phyloP scores from a whole-genome alignment of 2,113 vertebrate species.

The Chionis minor region DNA sequence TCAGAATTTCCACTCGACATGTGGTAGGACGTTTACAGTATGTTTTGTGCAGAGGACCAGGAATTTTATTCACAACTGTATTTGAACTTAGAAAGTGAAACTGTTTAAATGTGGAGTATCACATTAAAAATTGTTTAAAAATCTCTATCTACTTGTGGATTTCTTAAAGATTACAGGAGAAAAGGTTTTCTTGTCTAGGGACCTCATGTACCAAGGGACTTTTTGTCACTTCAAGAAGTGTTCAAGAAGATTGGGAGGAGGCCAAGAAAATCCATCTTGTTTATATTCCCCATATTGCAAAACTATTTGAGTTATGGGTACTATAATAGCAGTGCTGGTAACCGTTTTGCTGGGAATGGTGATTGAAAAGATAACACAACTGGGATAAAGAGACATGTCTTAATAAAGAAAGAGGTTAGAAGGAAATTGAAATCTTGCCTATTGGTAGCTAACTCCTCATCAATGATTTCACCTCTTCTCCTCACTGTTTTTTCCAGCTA shows the following conservation, averaged over 20 bases:
- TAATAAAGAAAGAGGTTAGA: neutral
- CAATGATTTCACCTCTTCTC: neutral
- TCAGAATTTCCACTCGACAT: neutral
- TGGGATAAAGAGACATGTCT: neutral
- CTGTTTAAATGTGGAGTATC: neutral
- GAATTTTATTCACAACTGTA: neutral
- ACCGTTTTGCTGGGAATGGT: conserved; percentile 13
- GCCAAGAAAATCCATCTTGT: neutral
- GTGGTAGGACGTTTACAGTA: neutral
- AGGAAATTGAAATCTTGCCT: neutral
- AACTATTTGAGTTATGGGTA: neutral
- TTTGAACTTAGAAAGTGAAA: neutral
- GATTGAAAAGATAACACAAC: neutral
- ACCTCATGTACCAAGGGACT: neutral
- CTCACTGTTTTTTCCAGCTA: neutral
- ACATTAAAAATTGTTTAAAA: neutral
- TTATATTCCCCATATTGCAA: conserved; percentile 24
- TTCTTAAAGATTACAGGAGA: neutral
- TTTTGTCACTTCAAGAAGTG: neutral
- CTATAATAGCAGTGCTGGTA: conserved; percentile 30
- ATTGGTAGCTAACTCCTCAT: neutral
- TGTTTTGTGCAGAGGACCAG: neutral
- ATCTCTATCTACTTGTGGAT: neutral
- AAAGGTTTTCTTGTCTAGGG: neutral
- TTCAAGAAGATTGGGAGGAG: neutral